Evolutionary conservation across 1,140 invertebrate genomes (phyloP), one percentile per base, ranked within the genome.

Genomic region (Dendroctonus ponderosae): DNA sequence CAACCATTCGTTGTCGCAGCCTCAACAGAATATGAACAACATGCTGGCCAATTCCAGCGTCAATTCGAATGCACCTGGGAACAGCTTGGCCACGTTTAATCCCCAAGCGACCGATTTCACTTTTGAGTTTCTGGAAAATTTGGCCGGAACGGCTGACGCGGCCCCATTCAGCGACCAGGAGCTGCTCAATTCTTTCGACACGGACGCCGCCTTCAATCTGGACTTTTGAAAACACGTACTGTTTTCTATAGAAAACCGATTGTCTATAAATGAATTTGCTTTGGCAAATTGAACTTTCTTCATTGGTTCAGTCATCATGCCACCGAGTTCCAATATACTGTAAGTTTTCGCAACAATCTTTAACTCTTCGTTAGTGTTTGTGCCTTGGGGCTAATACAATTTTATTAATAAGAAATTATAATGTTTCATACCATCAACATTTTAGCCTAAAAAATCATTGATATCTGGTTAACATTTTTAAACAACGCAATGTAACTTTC

Each of bases 101-200:
- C 50, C 82, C 74, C 70, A 85, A 83, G 77, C 87, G 0, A 51
- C 59, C 15, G 89, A 91, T 75, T 90, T 91, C 74, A 89, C 86
- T 78, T 82, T 91, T 67, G 90, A 92, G 81, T 89, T 91, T 78
- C 79, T 92, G n/a, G 90, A 91, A 72, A 89, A 89, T 78, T 83
- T 91, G 75, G 86, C 87, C 44, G 83, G 87, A 57, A 83, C 83
- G 15, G 87, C 89, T 72, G 88, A 90, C 72, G 82, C 87, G 48
- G 84, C 84, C 70, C 86, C 86, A 68, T 87, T 90, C 73, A 88
- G 87, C 66, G 88, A 89, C 51, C 89, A 91, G 76, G 90, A 92
- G 71, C 77, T 91, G 66, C 83, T 91, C 71, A 91, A 87, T 78
- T 91, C 89, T 5, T 81, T 85, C 51, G 84, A 85, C 67, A 82